Percentiles rank a stretch among this genome's conserved stretches.
Evolutionary conservation across 1,140 invertebrate species (phyloP).

Genomic region (Aporrectodea caliginosa): DNA sequence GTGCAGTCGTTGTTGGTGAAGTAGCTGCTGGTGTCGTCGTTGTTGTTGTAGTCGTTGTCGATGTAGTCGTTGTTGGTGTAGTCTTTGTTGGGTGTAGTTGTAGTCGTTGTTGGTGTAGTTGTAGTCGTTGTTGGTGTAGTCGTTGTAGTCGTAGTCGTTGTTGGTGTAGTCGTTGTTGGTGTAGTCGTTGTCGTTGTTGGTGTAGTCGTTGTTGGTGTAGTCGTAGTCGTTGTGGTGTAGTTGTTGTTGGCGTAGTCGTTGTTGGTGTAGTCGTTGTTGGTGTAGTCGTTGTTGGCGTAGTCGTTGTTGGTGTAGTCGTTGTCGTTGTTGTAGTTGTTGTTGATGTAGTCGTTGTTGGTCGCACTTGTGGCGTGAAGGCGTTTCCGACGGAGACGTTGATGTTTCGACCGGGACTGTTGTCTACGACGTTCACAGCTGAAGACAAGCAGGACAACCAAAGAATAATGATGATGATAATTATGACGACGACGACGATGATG

Average conservation of each 20-base stretch:
- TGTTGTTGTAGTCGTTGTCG: no score
- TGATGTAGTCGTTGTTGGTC: background rate
- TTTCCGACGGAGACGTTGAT: background rate
- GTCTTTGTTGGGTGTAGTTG: no score
- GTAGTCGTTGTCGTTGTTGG: background rate
- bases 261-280: background rate
- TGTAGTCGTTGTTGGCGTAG: background rate
- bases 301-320: background rate
- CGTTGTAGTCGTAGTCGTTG: no score
- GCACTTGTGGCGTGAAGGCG: background rate
- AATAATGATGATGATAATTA: no score
- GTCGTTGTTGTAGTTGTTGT: background rate
- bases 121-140: no score
- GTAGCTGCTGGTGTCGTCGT: no score
- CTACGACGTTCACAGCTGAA: background rate
- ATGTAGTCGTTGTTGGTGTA: no score
- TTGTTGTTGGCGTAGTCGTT: background rate
- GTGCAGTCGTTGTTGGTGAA: no score
- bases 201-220: background rate
- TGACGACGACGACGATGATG: no score
- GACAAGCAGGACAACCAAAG: background rate
- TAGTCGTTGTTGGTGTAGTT: no score
- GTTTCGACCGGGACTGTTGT: background rate
- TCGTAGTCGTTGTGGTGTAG: background rate
- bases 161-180: no score